phyloP scores from a whole-genome alignment of 1,140 invertebrate genomes.

The Samia ricini region DNA sequence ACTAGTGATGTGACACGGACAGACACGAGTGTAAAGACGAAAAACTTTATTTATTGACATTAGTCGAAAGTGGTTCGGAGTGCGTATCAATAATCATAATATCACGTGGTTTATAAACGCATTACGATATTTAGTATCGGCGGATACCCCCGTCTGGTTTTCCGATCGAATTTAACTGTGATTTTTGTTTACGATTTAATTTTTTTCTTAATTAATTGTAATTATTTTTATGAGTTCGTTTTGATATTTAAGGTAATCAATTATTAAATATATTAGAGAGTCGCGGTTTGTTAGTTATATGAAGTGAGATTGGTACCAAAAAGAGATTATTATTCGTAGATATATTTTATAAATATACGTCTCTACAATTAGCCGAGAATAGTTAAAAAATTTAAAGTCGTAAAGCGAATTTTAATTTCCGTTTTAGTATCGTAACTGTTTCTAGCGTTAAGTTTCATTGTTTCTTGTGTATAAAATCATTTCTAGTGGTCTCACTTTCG shows the following conservation, averaged over 20 bases:
- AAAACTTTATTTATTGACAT: slow-evolving; percentile 59
- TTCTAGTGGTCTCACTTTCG: slow-evolving; percentile 14
- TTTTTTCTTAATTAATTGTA: too few relatives aligned
- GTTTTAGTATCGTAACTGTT: slow-evolving; percentile 22
- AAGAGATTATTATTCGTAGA: slow-evolving; percentile 67
- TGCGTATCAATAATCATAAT: not conserved
- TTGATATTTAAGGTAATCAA: slow-evolving; percentile 37
- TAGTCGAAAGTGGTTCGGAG: slow-evolving; percentile 19
- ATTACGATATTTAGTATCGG: slow-evolving; percentile 12
- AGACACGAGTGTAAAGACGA: slow-evolving; percentile 35
- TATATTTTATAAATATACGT: too few relatives aligned
- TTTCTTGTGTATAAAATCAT: slow-evolving; percentile 18
- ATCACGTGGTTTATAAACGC: slow-evolving; percentile 35
- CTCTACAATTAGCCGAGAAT: slow-evolving; percentile 51
- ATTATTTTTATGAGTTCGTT: slow-evolving; percentile 34
- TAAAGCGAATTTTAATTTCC: slow-evolving; percentile 11
- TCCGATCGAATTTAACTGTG: slow-evolving; percentile 61
- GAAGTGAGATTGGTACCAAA: slow-evolving; percentile 75
- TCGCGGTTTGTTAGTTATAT: slow-evolving; percentile 54
- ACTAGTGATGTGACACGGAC: slow-evolving; percentile 29
- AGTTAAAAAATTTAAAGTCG: slow-evolving; percentile 42
- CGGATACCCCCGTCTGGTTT: slow-evolving; percentile 8
- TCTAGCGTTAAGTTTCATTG: slow-evolving; percentile 63
- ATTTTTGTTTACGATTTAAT: slow-evolving; percentile 61
- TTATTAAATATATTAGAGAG: slow-evolving; percentile 29